Base-by-base conservation (phyloP, 2,113 vertebrate genomes). In the Callipepla californica region DNA sequence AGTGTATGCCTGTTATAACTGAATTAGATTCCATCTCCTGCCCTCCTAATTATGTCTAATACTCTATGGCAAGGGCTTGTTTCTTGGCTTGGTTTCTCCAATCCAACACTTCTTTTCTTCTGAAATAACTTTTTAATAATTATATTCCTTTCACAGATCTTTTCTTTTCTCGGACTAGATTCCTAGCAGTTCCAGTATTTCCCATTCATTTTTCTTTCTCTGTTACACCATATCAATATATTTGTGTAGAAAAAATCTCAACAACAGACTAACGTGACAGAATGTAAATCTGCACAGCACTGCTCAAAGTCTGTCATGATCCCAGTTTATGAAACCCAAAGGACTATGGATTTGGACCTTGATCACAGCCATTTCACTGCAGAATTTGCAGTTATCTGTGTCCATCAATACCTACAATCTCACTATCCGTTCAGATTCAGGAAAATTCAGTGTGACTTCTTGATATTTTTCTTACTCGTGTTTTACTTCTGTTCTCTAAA, bases 271-370 rank as follows among this genome's bases (percentile, higher is more conserved):
- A 90, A 94, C 58, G 13, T 9, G 6, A 45, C 21, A 61, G 40
- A 89, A 87, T 45, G 74, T 88, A 92, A 93, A 93, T 86, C 73
- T 90, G 40, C 36, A 57, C 26, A 84, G 73, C 83, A 69, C n/a
- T 75, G 44, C 62, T 68, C 66, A 80, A 79, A 84, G 63, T 53
- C 73, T 90, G n/a, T 65, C 61, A 76, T 22, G 19, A 69, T 48
- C 18, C 13, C 50, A 47, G 55, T 89, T 90, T 68, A 79, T 76
- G 69, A 88, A 79, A 62, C 70, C 55, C n/a, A 57, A 40, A 76
- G 40, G 48, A 68, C 77, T 81, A 13, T 30, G 72, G 57, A 86
- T 69, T 42, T 75, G 74, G 48, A 68, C 38, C 36, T 85, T 3
- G 1, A 28, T 75, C 51, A 47, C 51, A 73, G 53, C 36, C 17